Evolutionary conservation across 2,113 vertebrate genomes (phyloP), one percentile per base, ranked within the genome.

Genomic region (Xyliphius kryptos): DNA sequence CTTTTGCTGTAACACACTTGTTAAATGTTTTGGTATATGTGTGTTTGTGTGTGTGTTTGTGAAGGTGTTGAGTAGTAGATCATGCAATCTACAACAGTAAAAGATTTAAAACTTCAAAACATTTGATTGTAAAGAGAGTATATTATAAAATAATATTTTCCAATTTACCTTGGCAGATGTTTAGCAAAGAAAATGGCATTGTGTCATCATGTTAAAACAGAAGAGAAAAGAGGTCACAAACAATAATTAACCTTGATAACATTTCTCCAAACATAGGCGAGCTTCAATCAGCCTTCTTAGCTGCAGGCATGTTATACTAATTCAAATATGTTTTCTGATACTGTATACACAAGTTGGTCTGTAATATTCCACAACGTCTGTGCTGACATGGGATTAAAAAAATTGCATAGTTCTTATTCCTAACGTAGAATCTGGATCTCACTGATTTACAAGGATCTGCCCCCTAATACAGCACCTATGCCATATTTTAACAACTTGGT

Each of bases 391-490:
- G n/a, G n/a, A n/a, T n/a, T n/a, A n/a, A n/a, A 47, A 10, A 9
- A 5, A 13, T 44, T 50, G 3, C 47, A 56, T 48, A 10, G n/a
- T 56, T n/a, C 37, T 26, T 55, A n/a, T n/a, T n/a, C n/a, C n/a
- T n/a, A n/a, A n/a, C n/a, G n/a, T n/a, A n/a, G n/a, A n/a, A n/a
- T n/a, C 59, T 49, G 70, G 67, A 67, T 49, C 54, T 58, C 69
- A 68, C 74, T 77, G 70, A 81, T 81, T 77, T 59, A 65, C 32
- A 21, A 55, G 44, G 54, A 47, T 17, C 56, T 67, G 50, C 54
- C 26, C 61, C 54, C 57, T 74, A 74, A 32, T 48, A 20, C 54
- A 66, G 59, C 46, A 48, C 43, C 56, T 38, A 60, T 48, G 52
- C 59, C 73, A 62, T 72, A 67, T 73, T 72, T n/a, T 65, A 61